phyloP scores from a whole-genome alignment of 2,113 vertebrate genomes.

The Pagrus major region DNA sequence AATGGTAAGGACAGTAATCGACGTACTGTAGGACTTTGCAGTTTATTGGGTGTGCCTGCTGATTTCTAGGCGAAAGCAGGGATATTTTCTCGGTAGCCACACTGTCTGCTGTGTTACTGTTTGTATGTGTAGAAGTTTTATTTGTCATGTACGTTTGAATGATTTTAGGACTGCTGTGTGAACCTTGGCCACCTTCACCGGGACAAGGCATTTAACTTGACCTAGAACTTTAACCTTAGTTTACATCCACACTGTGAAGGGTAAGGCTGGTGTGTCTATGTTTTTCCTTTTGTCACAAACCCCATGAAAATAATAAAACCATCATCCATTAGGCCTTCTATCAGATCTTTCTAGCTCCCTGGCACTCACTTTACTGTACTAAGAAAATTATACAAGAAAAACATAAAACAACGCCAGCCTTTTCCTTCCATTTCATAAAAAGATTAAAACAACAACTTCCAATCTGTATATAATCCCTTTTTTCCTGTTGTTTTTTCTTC shows the following conservation, averaged over 20 bases:
- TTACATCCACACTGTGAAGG: neutral
- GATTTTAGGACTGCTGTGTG: neutral
- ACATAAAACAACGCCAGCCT: neutral
- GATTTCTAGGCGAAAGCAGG: neutral
- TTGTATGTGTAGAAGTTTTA: neutral
- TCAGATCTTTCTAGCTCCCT: neutral
- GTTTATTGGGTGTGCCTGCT: neutral
- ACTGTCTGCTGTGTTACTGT: neutral
- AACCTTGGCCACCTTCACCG: neutral
- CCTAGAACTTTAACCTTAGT: neutral
- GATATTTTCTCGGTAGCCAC: neutral
- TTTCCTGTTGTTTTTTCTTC: neutral
- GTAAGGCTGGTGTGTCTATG: neutral
- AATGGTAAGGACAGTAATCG: conserved; percentile 16
- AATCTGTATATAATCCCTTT: neutral
- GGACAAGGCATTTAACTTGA: neutral
- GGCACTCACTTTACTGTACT: neutral
- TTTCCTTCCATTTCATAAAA: neutral
- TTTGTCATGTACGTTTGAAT: neutral
- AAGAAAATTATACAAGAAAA: too few relatives aligned
- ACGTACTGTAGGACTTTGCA: neutral
- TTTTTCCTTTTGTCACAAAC: neutral
- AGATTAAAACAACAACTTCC: neutral
- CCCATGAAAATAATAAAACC: neutral
- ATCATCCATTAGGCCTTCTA: neutral